These are phyloP conservation scores for Oophaga pumilio DNA, from an alignment of 2,113 vertebrate genomes.

Conservation along the genomic window DNA sequence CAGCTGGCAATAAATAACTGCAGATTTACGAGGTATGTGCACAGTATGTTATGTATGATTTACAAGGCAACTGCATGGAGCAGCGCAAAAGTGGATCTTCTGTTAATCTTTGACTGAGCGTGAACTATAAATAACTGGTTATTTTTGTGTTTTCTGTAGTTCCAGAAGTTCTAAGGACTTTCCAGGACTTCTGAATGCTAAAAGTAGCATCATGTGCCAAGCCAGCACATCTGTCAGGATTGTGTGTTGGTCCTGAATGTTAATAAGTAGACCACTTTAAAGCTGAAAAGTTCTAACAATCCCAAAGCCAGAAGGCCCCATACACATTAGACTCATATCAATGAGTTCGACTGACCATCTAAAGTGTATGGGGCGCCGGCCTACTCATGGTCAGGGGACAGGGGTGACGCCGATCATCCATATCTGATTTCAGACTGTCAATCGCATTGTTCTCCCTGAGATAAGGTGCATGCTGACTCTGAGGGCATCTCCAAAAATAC, in stretches of 20 bases:
- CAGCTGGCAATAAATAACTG: not conserved
- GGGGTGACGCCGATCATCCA: too few relatives aligned
- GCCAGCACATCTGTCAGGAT: not conserved
- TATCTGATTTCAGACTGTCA: too few relatives aligned
- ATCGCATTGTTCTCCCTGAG: too few relatives aligned
- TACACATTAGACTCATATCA: too few relatives aligned
- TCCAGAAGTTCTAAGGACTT: not conserved
- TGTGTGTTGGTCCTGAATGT: not conserved
- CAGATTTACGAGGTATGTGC: not conserved
- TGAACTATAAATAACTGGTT: not conserved
- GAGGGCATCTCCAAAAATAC: too few relatives aligned
- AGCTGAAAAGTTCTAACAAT: too few relatives aligned
- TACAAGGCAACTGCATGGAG: not conserved
- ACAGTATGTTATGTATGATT: not conserved
- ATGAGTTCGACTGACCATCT: too few relatives aligned
- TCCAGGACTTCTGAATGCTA: not conserved
- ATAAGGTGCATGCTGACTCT: too few relatives aligned
- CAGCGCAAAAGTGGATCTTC: not conserved
- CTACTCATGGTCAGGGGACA: too few relatives aligned
- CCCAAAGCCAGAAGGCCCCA: too few relatives aligned
- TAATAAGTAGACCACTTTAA: not conserved
- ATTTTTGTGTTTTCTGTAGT: not conserved
- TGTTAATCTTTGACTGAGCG: not conserved
- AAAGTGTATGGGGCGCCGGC: too few relatives aligned
- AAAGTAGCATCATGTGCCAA: not conserved